Evolutionary conservation across 2,797 vertebrate genomes (phyloP), one percentile per base, ranked within the genome.

Genomic region (Liasis olivaceus): DNA sequence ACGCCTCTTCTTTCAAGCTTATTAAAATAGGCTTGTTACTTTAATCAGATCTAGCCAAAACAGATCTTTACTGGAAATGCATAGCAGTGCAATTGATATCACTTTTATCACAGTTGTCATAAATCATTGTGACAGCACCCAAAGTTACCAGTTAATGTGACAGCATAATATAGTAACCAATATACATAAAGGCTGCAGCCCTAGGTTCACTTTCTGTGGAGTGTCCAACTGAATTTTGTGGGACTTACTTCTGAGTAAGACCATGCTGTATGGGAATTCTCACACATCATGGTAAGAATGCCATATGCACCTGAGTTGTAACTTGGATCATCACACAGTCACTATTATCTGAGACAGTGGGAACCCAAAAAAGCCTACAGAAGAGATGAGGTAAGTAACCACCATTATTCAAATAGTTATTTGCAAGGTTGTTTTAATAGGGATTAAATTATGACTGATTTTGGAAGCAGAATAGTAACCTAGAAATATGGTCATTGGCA

Each of bases 111-210:
- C 31, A 89, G n/a, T 31, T 89, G 60, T 85, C 72, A 89, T 89
- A 64, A 92, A 36, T 92, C 91, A 89, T 89, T 85, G n/a, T 89
- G 91, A 92, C 88, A 89, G 54, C 51, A 85, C 81, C 62, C 51
- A 66, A 15, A 64, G 51, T 84, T 85, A 63, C 77, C 72, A 90
- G 63, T 90, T 85, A 85, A 91, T n/a, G 81, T 54, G 87, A 47
- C 60, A 85, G 87, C 77, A 85, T 66, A 36, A 85, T 85, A 56
- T 85, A 56, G 22, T 58, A 63, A 58, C 56, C 85, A 54, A 0
- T 69, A 28, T 86, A 11, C 31, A 56, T 64, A 31, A 64, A 24
- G n/a, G 1, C 22, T 86, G 81, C 22, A 54, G 8, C 12, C 77
- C 42, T 85, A 12, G 9, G 42, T 60, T 66, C 22, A 85, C 63